Base-by-base conservation (phyloP, 2,888 invertebrate genomes). In the Eristalinus sepulchralis region DNA sequence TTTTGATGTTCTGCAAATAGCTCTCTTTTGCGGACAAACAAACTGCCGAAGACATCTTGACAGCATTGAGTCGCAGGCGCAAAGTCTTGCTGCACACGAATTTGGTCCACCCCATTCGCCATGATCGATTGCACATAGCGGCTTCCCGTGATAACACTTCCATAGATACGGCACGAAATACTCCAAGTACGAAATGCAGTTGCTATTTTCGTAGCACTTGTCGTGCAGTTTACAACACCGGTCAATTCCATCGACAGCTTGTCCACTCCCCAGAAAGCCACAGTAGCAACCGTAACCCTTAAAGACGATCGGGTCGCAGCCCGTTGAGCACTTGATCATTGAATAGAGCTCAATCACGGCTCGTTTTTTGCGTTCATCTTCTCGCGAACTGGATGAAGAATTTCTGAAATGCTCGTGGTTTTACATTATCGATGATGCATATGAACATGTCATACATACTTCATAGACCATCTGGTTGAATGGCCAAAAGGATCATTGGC, bases 251-350 rank as follows among this genome's bases (percentile, higher is more conserved):
- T 97, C 97, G 34, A 96, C 95, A 1, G 96, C 94, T 84, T 94
- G 93, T 9, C 97, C 97, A 0, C 96, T 95, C 0, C 97, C 97
- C 1, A 97, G 94, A 91, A 97, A 97, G 3, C 98, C 97, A 90
- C 97, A 98, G 91, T 96, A 98, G 91, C 97, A 98, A 2, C 97
- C 97, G 90, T 98, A 97, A 10, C 97, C 97, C 91, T 97, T 97
- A 91, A 96, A 97, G 9, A 94, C 93, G 1, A 97, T 92, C 0
- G 97, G 97, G 91, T 97, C 95, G 90, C 98, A 98, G 3, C 96
- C 96, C 0, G 97, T 97, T 0, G 97, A 96, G 90, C 97, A 97
- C 81, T 95, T 94, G 84, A 98, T 94, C 97, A 97, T 97, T 88
- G 97, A 97, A 92, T 97, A 97, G 20, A 98, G 94, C 89, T 97